A percentile compares a stretch with the other conserved stretches of the same genome.
Conservation (phyloP, 2,797 vertebrate species). For the Triplophysa yarkandensis region DNA sequence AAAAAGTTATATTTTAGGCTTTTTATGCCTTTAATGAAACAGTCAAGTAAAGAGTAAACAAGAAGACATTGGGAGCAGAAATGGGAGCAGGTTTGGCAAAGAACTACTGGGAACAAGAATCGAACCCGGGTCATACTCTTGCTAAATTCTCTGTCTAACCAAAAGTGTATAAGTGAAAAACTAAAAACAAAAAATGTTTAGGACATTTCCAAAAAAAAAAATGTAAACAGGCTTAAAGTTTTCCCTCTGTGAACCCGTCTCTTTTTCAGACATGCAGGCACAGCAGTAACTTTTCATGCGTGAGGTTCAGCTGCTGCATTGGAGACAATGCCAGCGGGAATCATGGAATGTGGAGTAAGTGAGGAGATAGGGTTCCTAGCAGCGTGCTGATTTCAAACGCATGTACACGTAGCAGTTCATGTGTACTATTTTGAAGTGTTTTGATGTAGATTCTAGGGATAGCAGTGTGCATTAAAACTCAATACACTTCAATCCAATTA, state of each 20-base stretch:
- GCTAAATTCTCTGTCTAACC: too few relatives aligned
- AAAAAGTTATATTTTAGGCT: too few relatives aligned
- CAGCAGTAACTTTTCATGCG: slow-evolving; percentile 32
- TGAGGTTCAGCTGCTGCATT: slow-evolving; percentile 58
- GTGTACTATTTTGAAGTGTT: not conserved
- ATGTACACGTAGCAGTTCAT: not conserved
- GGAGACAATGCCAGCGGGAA: slow-evolving; percentile 73
- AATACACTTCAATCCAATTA: not conserved
- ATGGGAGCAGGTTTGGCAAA: too few relatives aligned
- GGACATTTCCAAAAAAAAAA: slow-evolving; percentile 5
- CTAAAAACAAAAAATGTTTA: too few relatives aligned
- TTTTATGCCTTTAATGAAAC: too few relatives aligned
- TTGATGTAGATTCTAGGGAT: not conserved
- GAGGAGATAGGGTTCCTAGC: slow-evolving; percentile 19
- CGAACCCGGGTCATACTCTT: too few relatives aligned
- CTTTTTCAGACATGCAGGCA: slow-evolving; percentile 20
- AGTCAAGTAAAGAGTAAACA: too few relatives aligned
- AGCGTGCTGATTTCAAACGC: slow-evolving; percentile 38
- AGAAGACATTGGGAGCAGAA: too few relatives aligned
- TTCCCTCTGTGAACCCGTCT: slow-evolving; percentile 17
- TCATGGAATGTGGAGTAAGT: slow-evolving; percentile 71
- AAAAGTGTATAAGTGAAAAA: too few relatives aligned
- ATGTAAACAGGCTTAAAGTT: slow-evolving; percentile 7
- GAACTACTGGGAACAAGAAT: too few relatives aligned
- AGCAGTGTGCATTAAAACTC: not conserved